Conservation (phyloP, 2,888 invertebrate species). For the Sinelater perroti region DNA sequence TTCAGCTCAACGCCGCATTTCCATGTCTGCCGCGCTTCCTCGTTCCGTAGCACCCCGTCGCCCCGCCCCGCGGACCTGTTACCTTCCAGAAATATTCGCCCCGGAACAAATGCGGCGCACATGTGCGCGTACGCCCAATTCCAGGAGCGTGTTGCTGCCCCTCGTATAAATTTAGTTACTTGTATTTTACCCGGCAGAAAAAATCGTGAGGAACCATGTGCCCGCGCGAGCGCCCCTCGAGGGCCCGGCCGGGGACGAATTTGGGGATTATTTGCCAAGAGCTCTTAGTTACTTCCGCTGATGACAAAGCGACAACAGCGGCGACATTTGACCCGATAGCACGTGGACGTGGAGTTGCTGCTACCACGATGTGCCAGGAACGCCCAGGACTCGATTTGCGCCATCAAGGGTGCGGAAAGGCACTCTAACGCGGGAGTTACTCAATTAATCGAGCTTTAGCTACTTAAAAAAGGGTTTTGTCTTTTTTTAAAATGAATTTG, state of each 20-base stretch:
- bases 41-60: no score
- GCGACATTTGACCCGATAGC: conserved; percentile 57
- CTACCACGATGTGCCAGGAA: conserved; percentile 28
- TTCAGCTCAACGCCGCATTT: no score
- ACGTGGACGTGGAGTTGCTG: conserved; percentile 51
- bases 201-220: conserved; percentile 28
- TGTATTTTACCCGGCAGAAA: conserved; percentile 31
- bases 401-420: no score
- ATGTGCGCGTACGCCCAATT: conserved; percentile 38
- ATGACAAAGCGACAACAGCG: conserved; percentile 53
- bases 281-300: conserved; percentile 55
- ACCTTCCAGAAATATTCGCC: conserved; percentile 38
- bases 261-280: conserved; percentile 42
- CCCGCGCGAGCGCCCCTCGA: conserved; percentile 16
- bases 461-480: no score
- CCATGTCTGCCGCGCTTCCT: no score
- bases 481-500: no score
- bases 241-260: conserved; percentile 28
- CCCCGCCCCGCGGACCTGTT: conserved; percentile 49
- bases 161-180: conserved; percentile 40
- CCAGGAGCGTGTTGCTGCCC: conserved; percentile 40
- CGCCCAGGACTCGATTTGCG: conserved; percentile 14
- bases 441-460: no score
- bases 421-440: no score
- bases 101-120: conserved; percentile 43